Conservation (phyloP, 2,888 invertebrate species). For the Iphiclides podalirius region DNA sequence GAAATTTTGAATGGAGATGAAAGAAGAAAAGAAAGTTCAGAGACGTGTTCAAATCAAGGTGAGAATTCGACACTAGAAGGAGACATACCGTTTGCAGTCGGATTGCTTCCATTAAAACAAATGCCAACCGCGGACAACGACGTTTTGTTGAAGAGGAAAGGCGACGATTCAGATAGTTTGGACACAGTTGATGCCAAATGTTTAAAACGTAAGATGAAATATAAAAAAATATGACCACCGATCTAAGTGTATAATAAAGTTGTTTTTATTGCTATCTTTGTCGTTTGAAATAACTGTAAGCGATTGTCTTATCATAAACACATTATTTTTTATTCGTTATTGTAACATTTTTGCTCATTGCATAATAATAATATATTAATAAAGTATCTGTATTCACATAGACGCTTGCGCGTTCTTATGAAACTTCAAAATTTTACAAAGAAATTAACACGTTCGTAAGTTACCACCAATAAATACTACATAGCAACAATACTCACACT, state of each 20-base stretch:
- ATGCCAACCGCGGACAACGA: constrained; percentile 44
- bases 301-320: too few relatives aligned
- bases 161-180: constrained; percentile 42
- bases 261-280: not conserved
- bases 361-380: too few relatives aligned
- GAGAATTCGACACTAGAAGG: constrained; percentile 43
- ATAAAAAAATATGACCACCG: constrained; percentile 53
- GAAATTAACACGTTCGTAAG: too few relatives aligned
- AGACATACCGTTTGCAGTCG: constrained; percentile 71
- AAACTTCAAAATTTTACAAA: too few relatives aligned
- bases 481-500: too few relatives aligned
- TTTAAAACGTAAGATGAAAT: constrained; percentile 68
- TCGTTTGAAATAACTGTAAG: too few relatives aligned
- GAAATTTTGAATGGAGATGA: constrained; percentile 39
- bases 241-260: constrained; percentile 16
- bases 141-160: constrained; percentile 53
- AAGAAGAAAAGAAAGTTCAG: constrained; percentile 47
- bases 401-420: too few relatives aligned
- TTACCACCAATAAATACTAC: too few relatives aligned
- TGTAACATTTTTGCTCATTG: too few relatives aligned
- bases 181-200: constrained; percentile 62
- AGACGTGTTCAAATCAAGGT: constrained; percentile 26
- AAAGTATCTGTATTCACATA: too few relatives aligned
- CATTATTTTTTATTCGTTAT: not conserved
- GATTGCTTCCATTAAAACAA: constrained; percentile 62